Evolutionary conservation across 2,888 invertebrate genomes (phyloP).

Genomic region (Pseudeuparius sepicola): DNA sequence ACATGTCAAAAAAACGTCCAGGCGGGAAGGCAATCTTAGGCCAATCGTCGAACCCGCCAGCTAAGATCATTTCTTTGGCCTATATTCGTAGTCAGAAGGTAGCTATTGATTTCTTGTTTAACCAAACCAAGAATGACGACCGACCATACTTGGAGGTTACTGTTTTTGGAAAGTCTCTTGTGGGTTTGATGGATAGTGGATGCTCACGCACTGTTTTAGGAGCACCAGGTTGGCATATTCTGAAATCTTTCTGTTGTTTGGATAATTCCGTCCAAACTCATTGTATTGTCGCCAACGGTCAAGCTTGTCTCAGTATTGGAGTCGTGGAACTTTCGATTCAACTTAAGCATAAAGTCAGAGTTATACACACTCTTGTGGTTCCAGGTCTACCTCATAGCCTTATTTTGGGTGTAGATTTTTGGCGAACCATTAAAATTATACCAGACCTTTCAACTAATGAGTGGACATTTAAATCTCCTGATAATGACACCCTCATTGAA

Average conservation of each 20-base stretch:
- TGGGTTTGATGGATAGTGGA: constrained; percentile 4
- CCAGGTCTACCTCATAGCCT: not conserved
- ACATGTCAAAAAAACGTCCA: constrained; percentile 4
- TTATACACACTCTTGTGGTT: not conserved
- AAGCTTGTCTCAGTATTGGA: not conserved
- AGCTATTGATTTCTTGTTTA: constrained; percentile 1
- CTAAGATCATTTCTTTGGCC: too few relatives aligned
- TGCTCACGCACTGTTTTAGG: constrained; percentile 1
- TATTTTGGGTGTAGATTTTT: constrained; percentile 6
- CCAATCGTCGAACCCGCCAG: not conserved
- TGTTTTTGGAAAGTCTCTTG: not conserved
- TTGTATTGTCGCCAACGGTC: constrained; percentile 6
- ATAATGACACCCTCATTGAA: too few relatives aligned
- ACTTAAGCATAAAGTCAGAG: not conserved
- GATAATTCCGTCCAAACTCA: not conserved
- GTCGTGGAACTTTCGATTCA: not conserved
- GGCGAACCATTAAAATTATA: constrained; percentile 1
- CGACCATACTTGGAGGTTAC: not conserved
- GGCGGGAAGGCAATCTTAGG: not conserved
- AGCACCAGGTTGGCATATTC: not conserved
- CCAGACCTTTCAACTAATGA: not conserved
- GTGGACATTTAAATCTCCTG: constrained; percentile 5
- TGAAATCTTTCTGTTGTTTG: not conserved
- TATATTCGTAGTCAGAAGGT: too few relatives aligned
- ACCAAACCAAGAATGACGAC: not conserved